phyloP scores from a whole-genome alignment of 2,797 vertebrate species.

The Hozukius guyotensis region DNA sequence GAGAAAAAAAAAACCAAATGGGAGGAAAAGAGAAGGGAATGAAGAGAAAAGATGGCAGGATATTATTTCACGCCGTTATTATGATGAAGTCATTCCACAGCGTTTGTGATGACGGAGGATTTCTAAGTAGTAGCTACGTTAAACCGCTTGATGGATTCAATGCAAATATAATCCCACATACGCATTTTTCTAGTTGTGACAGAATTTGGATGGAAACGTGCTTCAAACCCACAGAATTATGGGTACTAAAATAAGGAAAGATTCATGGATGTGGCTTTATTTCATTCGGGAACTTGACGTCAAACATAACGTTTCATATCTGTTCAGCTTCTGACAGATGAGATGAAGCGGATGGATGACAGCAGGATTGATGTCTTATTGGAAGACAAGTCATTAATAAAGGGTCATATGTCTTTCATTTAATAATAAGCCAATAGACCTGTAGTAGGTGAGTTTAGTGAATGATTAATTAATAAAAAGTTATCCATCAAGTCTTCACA shows the following conservation, averaged over 20 bases:
- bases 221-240: constrained; percentile 51
- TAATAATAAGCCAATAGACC: not conserved
- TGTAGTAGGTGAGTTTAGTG: not conserved
- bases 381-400: constrained; percentile 2
- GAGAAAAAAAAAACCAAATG: not conserved
- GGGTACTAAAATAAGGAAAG: constrained; percentile 45
- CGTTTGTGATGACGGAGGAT: constrained; percentile 43
- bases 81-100: constrained; percentile 54
- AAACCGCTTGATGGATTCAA: constrained; percentile 58
- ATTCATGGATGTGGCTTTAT: constrained; percentile 28
- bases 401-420: not conserved
- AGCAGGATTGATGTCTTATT: not conserved
- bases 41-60: constrained; percentile 41
- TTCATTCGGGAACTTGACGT: constrained; percentile 12
- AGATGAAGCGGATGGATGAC: not conserved
- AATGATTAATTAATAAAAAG: constrained; percentile 10
- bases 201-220: constrained; percentile 35
- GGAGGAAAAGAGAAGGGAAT: not conserved
- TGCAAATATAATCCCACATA: constrained; percentile 49
- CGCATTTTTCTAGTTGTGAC: constrained; percentile 34
- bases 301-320: constrained; percentile 17
- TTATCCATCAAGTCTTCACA: not conserved
- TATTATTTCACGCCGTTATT: constrained; percentile 57
- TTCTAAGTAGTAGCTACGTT: constrained; percentile 55
- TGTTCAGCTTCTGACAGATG: constrained; percentile 17